Evolutionary conservation across 2,113 vertebrate species (phyloP).

Genomic region (Chiloscyllium plagiosum): DNA sequence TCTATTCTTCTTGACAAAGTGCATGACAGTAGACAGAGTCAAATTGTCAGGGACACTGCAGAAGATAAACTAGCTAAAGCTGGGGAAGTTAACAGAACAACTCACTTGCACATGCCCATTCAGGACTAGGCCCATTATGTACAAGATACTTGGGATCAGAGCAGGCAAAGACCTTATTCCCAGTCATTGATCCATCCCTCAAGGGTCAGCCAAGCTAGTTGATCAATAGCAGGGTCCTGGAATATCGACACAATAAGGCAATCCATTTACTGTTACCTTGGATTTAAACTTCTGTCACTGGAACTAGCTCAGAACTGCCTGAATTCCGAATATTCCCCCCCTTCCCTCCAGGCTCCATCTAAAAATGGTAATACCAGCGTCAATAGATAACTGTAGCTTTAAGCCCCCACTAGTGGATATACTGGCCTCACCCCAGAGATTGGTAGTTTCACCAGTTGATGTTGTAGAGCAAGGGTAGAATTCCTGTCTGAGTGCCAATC

Average conservation of each 20-base stretch:
- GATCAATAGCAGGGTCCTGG: neutral
- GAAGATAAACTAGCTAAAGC: neutral
- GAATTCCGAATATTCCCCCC: neutral
- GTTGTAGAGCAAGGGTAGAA: neutral
- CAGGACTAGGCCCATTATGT: neutral
- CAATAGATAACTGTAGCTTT: neutral
- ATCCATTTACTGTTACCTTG: neutral
- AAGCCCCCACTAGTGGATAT: neutral
- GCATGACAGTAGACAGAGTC: neutral
- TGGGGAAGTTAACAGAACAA: neutral
- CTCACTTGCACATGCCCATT: neutral
- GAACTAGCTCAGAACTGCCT: neutral
- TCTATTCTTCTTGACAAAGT: too few relatives aligned
- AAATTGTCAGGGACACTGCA: neutral
- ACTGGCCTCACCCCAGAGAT: neutral
- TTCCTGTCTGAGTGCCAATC: conserved; percentile 42
- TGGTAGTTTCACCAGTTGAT: neutral
- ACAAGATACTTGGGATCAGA: neutral
- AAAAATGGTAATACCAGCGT: too few relatives aligned
- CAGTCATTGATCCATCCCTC: neutral
- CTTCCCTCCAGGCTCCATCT: neutral
- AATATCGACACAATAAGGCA: too few relatives aligned
- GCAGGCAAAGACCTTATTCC: neutral
- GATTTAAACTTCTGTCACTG: neutral
- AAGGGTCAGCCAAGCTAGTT: neutral